Evolutionary conservation across 2,888 invertebrate species (phyloP), one percentile per base, ranked within the genome.

Genomic region (Euplexia lucipara): DNA sequence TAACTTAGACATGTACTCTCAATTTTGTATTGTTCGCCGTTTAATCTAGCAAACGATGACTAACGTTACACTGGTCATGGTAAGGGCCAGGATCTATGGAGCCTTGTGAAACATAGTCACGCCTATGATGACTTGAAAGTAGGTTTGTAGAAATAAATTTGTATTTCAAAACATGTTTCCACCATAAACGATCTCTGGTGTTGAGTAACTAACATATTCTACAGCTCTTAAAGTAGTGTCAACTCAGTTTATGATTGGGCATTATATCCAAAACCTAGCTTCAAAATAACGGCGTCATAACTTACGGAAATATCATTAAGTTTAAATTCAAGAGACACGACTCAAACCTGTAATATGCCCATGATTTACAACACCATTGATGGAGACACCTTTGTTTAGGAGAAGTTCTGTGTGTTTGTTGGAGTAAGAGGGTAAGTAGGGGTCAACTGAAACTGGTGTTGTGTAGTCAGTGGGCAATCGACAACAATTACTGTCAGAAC

Each of bases 401-500:
- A 52, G 22, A 35, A 41, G 60, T 67, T 30, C 12, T 44, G 51
- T 72, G 35, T 54, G 44, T 60, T 47, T 53, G 41, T 53, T 10
- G 53, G 30, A 60, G 10, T 35, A 37, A 41, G 39, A 64, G 39
- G 54, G 48, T 53, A 60, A 39, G n/a, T 47, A 42, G 30, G 41
- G 78, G 57, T 79, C 81, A 65, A 12, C 63, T 75, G 67, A 72
- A 54, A 69, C 66, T 84, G 81, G 83, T 72, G 54, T 58, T 60
- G 45, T 74, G 71, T 65, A 73, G 81, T 79, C 69, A 72, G 75
- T 79, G 68, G 75, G 89, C 84, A 86, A 91, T 91, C 85, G 86
- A 89, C 87, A 88, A 90, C 92, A 88, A 93, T 94, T 93, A 92
- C 94, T 94, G 92, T 94, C 93, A 91, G 87, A 90, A 93, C 90